A percentile compares a stretch with the other conserved stretches of the same genome.
These are phyloP conservation scores for Ptiloglossa arizonensis DNA, from an alignment of 1,140 invertebrate species.

Conservation along the genomic window DNA sequence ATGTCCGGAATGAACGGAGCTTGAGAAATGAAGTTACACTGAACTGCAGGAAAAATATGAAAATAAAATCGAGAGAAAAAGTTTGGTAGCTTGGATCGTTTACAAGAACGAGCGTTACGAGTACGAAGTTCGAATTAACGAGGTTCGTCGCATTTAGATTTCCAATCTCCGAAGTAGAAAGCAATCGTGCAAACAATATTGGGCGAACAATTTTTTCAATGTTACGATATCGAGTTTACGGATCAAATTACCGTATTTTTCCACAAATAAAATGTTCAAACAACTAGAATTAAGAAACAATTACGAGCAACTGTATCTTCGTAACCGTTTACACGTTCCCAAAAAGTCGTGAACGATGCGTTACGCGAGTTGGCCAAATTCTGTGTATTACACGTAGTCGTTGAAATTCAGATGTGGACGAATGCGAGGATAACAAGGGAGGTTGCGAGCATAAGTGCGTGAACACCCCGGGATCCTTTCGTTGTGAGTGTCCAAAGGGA, in stretches of 20 bases:
- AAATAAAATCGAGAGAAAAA: neutral
- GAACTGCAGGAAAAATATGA: neutral
- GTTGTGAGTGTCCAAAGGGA: constrained; percentile 80
- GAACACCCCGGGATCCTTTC: constrained; percentile 82
- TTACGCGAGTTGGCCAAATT: constrained; percentile 14
- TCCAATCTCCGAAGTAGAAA: too few species aligned
- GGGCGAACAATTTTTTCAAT: too few species aligned
- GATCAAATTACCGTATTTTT: too few species aligned
- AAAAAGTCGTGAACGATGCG: neutral
- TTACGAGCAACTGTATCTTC: neutral
- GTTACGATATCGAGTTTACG: too few species aligned
- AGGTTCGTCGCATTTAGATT: too few species aligned
- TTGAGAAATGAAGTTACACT: neutral
- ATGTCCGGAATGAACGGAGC: neutral
- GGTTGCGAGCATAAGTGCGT: constrained; percentile 85
- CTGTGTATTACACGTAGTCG: constrained; percentile 18
- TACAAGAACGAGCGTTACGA: neutral
- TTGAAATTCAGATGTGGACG: constrained; percentile 87
- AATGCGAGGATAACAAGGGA: constrained; percentile 88
- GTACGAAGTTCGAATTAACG: too few species aligned
- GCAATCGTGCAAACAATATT: too few species aligned
- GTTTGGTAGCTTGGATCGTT: neutral
- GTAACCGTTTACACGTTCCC: neutral
- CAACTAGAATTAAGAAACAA: neutral
- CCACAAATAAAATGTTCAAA: too few species aligned